These are phyloP conservation scores for Chionodraco myersi DNA, from an alignment of 2,113 vertebrate genomes.

Conservation along the genomic window DNA sequence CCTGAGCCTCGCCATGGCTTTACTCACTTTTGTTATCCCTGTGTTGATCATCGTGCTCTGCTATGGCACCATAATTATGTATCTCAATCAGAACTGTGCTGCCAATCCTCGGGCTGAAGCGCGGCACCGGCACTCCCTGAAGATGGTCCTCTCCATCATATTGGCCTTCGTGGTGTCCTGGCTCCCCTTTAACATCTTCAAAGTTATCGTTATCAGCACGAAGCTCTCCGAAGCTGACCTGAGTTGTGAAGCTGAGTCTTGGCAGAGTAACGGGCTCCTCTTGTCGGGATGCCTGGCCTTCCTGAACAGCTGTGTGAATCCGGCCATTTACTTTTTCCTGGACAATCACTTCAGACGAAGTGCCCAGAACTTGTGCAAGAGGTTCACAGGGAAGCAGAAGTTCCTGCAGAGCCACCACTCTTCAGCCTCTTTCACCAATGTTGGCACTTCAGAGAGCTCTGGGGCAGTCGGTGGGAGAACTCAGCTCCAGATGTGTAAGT, in stretches of 20 bases:
- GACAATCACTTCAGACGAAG: conserved; percentile 86
- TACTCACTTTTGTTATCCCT: conserved; percentile 86
- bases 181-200: conserved; percentile 88
- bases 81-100: conserved; percentile 77
- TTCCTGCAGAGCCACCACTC: conserved; percentile 43
- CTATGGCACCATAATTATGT: conserved; percentile 85
- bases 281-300: conserved; percentile 88
- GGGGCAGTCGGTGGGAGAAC: conserved; percentile 55
- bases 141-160: conserved; percentile 87
- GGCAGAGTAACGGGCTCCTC: conserved; percentile 75
- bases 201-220: conserved; percentile 69
- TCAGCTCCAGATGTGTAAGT: conserved; percentile 47
- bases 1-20: conserved; percentile 78
- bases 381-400: conserved; percentile 47
- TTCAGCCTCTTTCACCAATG: conserved; percentile 67
- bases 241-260: conserved; percentile 37
- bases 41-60: conserved; percentile 84
- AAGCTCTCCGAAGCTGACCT: conserved; percentile 35
- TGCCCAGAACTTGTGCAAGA: conserved; percentile 35
- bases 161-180: conserved; percentile 87
- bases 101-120: conserved; percentile 69
- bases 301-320: conserved; percentile 89
- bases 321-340: conserved; percentile 87
- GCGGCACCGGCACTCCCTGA: conserved; percentile 83
- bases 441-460: conserved; percentile 68